phyloP scores from a whole-genome alignment of 2,797 vertebrate species.

The Oophaga sylvatica region DNA sequence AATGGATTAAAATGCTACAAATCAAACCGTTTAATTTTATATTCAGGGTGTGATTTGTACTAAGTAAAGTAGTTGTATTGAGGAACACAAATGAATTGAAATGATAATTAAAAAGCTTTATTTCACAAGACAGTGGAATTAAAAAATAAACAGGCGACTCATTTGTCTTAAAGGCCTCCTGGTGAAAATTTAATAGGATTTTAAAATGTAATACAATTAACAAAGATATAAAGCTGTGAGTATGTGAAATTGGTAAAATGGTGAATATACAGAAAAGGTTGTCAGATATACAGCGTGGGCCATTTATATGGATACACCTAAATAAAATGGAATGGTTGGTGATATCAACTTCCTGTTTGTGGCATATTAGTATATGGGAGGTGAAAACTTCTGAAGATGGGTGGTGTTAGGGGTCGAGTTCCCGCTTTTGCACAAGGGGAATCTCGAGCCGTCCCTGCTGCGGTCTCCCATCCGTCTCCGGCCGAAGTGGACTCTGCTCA shows the following conservation, averaged over 20 bases:
- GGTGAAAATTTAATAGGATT: slow-evolving; percentile 31
- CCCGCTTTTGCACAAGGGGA: no score
- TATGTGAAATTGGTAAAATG: not conserved
- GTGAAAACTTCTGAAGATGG: no score
- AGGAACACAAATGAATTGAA: slow-evolving; percentile 46
- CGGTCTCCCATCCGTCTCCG: no score
- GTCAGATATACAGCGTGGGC: no score
- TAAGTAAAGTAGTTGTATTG: slow-evolving; percentile 44
- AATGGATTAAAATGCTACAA: slow-evolving; percentile 54
- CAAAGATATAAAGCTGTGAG: not conserved
- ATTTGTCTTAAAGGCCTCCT: slow-evolving; percentile 42
- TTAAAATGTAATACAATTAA: slow-evolving; percentile 25
- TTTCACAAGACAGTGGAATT: slow-evolving; percentile 44
- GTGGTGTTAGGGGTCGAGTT: no score
- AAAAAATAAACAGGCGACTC: slow-evolving; percentile 30
- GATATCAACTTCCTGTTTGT: no score
- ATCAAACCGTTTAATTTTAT: slow-evolving; percentile 51
- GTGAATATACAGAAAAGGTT: not conserved
- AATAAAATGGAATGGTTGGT: no score
- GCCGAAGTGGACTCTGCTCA: no score
- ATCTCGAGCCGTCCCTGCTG: no score
- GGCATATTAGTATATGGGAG: no score
- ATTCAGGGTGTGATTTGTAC: slow-evolving; percentile 37
- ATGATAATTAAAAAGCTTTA: slow-evolving; percentile 55
- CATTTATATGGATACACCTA: no score